Evolutionary conservation across 35 echinoderm and acorn worm species (phyloP), one percentile per base, ranked within the genome.

Genomic region (Ophiothrix spiculata): DNA sequence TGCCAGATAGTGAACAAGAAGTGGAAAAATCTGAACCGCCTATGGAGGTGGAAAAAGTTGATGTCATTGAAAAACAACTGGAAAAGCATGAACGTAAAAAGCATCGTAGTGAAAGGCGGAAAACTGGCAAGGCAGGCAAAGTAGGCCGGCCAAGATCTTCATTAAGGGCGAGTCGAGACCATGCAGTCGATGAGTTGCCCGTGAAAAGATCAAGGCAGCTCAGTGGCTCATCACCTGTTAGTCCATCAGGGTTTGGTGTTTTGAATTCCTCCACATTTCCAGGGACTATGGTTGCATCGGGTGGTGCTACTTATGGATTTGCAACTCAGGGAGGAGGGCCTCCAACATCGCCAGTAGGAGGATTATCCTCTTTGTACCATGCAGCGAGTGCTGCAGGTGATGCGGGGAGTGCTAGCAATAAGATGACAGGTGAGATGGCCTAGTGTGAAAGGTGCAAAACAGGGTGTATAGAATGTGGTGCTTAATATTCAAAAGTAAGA

Each of bases 21-120:
- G 80, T 28, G 29, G 41, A 82, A 42, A 82, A 82, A 40, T 38
- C 25, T 80, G 37, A 21, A 37, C 38, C 37, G 40, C 39, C 33
- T 56, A 35, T 46, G 32, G 40, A 33, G 32, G 28, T 56, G 33
- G 56, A 56, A 82, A 82, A 56, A 14, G 83, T 77, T 11, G 90
- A 79, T 41, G 84, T 87, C 16, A 63, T 63, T 33, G 84, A 90
- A 38, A n/a, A n/a, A n/a, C n/a, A n/a, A n/a, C n/a, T n/a, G n/a
- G n/a, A n/a, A n/a, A 88, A 90, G 80, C 86, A 85, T 0, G 88
- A 90, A 36, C 75, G 81, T 32, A 91, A 91, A 76, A 95, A 95
- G 76, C 93, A 95, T 74, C 84, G 90, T 35, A 84, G 81, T 37
- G 81, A 12, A 37, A 84, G 63, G 33, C 81, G 81, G 0, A 49